Percentiles rank a stretch among this genome's conserved stretches.
Conservation (phyloP, 2,888 invertebrate species). For the Neoascia interrupta region DNA sequence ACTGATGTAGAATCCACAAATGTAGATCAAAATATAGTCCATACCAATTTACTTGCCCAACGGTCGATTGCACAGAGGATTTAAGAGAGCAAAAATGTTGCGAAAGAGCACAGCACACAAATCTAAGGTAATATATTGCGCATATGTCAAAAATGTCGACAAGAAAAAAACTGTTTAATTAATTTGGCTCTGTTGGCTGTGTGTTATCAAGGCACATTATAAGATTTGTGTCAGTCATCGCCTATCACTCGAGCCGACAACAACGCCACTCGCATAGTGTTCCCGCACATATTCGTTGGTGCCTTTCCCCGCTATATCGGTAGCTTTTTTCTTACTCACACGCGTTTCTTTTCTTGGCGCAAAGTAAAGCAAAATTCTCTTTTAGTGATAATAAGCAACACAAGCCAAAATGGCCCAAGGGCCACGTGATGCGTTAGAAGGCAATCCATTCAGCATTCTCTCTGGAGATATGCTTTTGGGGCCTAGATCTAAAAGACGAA, state of each 20-base stretch:
- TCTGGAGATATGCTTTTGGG: not conserved
- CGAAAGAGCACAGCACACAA: too few relatives aligned
- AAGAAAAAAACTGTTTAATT: too few relatives aligned
- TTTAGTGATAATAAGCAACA: not conserved
- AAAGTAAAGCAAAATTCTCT: not conserved
- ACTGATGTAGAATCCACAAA: too few relatives aligned
- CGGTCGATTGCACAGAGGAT: too few relatives aligned
- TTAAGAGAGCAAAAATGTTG: too few relatives aligned
- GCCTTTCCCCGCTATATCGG: not conserved
- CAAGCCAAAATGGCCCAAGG: not conserved
- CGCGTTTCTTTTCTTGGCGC: not conserved
- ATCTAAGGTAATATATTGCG: too few relatives aligned
- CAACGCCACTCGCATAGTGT: not conserved
- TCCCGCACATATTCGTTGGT: not conserved
- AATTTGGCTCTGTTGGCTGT: too few relatives aligned
- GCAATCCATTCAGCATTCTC: not conserved
- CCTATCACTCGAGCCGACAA: not conserved
- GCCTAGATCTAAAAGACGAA: not conserved
- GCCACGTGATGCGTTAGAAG: not conserved
- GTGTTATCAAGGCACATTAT: too few relatives aligned
- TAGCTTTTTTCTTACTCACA: not conserved
- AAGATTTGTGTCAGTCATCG: too few relatives aligned
- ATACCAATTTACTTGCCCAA: too few relatives aligned
- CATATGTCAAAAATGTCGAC: too few relatives aligned
- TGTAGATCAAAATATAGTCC: too few relatives aligned